Evolutionary conservation across 2,113 vertebrate species (phyloP).

Genomic region (Macrotis lagotis): DNA sequence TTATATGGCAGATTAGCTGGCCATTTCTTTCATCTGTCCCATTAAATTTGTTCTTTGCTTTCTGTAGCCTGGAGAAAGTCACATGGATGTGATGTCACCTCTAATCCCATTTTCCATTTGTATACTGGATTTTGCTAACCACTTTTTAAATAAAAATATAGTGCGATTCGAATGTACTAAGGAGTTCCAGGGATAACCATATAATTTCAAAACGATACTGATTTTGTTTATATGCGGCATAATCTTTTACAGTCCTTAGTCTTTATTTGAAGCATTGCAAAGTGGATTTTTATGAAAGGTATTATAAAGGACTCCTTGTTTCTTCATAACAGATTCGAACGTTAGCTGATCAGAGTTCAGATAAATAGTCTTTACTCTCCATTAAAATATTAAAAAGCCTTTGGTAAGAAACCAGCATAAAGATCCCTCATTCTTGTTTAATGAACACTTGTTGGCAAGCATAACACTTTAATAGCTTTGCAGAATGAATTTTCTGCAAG

Average conservation of each 20-base stretch:
- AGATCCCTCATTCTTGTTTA: constrained; percentile 90
- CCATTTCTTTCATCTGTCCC: constrained; percentile 66
- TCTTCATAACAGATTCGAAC: constrained; percentile 89
- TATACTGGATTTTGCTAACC: constrained; percentile 82
- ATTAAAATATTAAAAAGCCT: constrained; percentile 91
- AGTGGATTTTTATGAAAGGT: constrained; percentile 91
- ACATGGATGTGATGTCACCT: constrained; percentile 80
- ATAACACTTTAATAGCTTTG: constrained; percentile 89
- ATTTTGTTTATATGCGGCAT: constrained; percentile 88
- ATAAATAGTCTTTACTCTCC: constrained; percentile 91
- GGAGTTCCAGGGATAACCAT: constrained; percentile 82
- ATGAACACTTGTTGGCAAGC: constrained; percentile 91
- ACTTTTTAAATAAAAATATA: constrained; percentile 86
- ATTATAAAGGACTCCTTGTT: constrained; percentile 89
- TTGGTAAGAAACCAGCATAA: constrained; percentile 87
- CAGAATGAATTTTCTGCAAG: constrained; percentile 87
- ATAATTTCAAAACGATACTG: constrained; percentile 87
- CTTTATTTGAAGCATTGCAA: constrained; percentile 89
- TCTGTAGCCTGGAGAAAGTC: constrained; percentile 67
- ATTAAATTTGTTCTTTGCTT: constrained; percentile 75
- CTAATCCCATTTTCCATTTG: constrained; percentile 83
- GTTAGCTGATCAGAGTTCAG: constrained; percentile 90
- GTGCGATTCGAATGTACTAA: constrained; percentile 82
- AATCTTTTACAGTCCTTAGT: constrained; percentile 88
- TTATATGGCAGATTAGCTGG: constrained; percentile 56